Percentiles rank a stretch among this genome's conserved stretches.
Evolutionary conservation across 2,888 invertebrate genomes (phyloP).

Genomic region (Dugesia japonica): DNA sequence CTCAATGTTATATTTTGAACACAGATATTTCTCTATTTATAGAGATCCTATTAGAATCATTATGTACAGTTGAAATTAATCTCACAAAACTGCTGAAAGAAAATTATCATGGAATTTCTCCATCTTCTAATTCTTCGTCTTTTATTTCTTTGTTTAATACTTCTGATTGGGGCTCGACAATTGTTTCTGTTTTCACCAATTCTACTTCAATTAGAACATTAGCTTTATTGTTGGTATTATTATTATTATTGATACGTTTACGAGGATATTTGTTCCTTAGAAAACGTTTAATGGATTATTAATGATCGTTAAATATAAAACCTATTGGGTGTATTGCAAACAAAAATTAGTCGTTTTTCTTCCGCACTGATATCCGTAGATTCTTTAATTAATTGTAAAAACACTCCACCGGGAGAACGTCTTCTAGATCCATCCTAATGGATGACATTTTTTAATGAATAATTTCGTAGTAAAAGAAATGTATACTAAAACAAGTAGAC

Average conservation of each 20-base stretch:
- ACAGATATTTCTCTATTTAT: not conserved
- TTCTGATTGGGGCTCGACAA: not conserved
- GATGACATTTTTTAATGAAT: too few relatives aligned
- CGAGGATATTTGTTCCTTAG: not conserved
- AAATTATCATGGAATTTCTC: not conserved
- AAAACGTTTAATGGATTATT: too few relatives aligned
- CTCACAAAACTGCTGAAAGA: not conserved
- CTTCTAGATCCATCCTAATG: not conserved
- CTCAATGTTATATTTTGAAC: too few relatives aligned
- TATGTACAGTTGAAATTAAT: not conserved
- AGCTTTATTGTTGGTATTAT: not conserved
- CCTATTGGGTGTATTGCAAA: too few relatives aligned
- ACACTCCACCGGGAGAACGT: not conserved
- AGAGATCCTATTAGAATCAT: constrained; percentile 1
- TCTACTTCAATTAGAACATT: not conserved
- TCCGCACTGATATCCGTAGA: not conserved
- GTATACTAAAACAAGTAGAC: not conserved
- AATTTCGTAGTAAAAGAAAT: too few relatives aligned
- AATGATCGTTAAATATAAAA: too few relatives aligned
- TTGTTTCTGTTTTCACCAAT: not conserved
- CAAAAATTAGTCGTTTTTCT: not conserved
- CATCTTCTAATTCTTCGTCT: not conserved
- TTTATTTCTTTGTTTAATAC: not conserved
- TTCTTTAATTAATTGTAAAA: not conserved
- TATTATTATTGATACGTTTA: not conserved